Evolutionary conservation across 2,797 vertebrate genomes (phyloP).

Genomic region (Sparidentex hasta): DNA sequence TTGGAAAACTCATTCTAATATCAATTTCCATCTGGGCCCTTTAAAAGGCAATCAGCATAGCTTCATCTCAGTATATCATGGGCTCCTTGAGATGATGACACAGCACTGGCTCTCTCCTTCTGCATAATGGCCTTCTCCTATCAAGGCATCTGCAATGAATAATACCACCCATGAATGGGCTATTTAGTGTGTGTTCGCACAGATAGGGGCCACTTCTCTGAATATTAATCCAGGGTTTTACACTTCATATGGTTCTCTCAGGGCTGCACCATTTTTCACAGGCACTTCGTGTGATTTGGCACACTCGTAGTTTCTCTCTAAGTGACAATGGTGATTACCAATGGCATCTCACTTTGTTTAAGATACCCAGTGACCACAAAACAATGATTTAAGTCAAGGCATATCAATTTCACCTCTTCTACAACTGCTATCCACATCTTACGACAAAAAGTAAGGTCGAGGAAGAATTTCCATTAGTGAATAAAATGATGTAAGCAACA

Average conservation of each 20-base stretch:
- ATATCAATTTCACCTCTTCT: conserved; percentile 42
- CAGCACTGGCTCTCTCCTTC: conserved; percentile 85
- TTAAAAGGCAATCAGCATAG: conserved; percentile 90
- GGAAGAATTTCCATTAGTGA: conserved; percentile 9
- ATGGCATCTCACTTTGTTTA: conserved; percentile 58
- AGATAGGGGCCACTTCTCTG: conserved; percentile 81
- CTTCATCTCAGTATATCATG: conserved; percentile 88
- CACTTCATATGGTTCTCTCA: conserved; percentile 78
- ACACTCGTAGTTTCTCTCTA: conserved; percentile 62
- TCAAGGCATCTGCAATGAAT: conserved; percentile 89
- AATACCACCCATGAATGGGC: conserved; percentile 87
- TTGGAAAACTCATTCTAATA: conserved; percentile 90
- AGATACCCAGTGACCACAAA: conserved; percentile 43
- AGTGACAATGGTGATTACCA: conserved; percentile 74
- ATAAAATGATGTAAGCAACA: background rate
- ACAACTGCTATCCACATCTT: conserved; percentile 17
- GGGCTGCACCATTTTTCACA: conserved; percentile 76
- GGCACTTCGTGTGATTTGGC: conserved; percentile 78
- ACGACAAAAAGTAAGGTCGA: conserved; percentile 15
- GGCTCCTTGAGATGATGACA: conserved; percentile 90
- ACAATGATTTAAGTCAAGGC: conserved; percentile 47
- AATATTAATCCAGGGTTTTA: conserved; percentile 83
- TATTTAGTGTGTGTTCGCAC: conserved; percentile 83
- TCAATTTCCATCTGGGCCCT: conserved; percentile 89
- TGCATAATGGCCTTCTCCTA: conserved; percentile 87